Percentiles rank a stretch among this genome's conserved stretches.
Conservation (phyloP, 1,140 invertebrate species). For the Lysiphlebus fabarum region DNA sequence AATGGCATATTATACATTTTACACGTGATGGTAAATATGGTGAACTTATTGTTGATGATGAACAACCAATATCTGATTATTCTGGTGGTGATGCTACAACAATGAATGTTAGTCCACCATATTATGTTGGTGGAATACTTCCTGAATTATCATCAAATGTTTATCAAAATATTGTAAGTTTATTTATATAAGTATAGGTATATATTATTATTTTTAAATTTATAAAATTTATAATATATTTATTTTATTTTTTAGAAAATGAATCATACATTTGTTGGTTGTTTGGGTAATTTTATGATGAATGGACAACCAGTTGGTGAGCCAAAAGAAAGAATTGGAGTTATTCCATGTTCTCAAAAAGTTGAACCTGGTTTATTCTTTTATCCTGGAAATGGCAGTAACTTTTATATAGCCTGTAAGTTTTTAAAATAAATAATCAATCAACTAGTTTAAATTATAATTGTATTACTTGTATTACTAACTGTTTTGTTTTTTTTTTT, state of each 20-base stretch:
- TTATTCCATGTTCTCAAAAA: conserved; percentile 76
- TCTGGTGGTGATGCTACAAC: conserved; percentile 58
- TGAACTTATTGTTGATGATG: conserved; percentile 68
- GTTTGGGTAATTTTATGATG: conserved; percentile 76
- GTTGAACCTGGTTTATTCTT: conserved; percentile 90
- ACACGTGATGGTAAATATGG: conserved; percentile 59
- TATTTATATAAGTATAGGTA: conserved; percentile 19
- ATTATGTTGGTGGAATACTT: conserved; percentile 75
- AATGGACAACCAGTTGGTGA: conserved; percentile 65
- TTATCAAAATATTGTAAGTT: conserved; percentile 44
- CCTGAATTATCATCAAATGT: conserved; percentile 35
- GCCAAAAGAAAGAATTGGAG: conserved; percentile 58
- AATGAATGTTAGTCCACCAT: conserved; percentile 67
- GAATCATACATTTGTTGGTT: conserved; percentile 77
- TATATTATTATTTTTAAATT: conserved; percentile 7
- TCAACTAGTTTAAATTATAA: conserved; percentile 3
- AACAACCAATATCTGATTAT: conserved; percentile 56
- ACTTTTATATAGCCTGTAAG: conserved; percentile 64
- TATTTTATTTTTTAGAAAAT: conserved; percentile 51
- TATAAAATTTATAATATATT: too few species aligned
- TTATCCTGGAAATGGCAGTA: conserved; percentile 64
- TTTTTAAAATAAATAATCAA: conserved; percentile 24
- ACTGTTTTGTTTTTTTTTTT: too few species aligned
- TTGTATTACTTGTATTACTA: neutral
- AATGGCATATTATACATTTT: conserved; percentile 80